A percentile compares a stretch with the other conserved stretches of the same genome.
Evolutionary conservation across 2,888 invertebrate genomes (phyloP).

Genomic region (Phymatocera aterrima): DNA sequence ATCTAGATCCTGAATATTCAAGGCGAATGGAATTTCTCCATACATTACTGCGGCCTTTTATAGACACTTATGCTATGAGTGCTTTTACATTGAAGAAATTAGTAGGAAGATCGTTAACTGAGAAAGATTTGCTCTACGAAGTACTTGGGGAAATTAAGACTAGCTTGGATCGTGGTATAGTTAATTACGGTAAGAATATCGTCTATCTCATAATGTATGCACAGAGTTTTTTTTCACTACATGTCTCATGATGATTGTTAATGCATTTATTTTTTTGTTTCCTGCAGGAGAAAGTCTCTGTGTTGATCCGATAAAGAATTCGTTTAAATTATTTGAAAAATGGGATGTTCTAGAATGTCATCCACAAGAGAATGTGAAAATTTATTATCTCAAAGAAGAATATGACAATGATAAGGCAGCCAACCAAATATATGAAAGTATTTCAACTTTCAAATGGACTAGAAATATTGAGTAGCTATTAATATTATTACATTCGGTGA

Average conservation of each 20-base stretch:
- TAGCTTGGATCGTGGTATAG: slow-evolving; percentile 78
- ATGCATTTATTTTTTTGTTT: slow-evolving; percentile 35
- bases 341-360: slow-evolving; percentile 85
- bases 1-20: slow-evolving; percentile 64
- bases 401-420: slow-evolving; percentile 65
- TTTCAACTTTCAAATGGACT: slow-evolving; percentile 68
- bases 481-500: slow-evolving; percentile 14
- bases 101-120: slow-evolving; percentile 78
- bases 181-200: slow-evolving; percentile 79
- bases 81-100: slow-evolving; percentile 78
- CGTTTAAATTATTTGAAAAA: slow-evolving; percentile 87
- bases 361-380: slow-evolving; percentile 66
- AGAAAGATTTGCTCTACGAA: slow-evolving; percentile 82
- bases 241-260: slow-evolving; percentile 29
- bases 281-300: slow-evolving; percentile 94
- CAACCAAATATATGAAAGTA: slow-evolving; percentile 63
- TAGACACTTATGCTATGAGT: slow-evolving; percentile 85
- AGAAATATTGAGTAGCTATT: slow-evolving; percentile 62
- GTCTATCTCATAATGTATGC: neutral
- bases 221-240: slow-evolving; percentile 14
- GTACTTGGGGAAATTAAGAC: slow-evolving; percentile 82
- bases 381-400: slow-evolving; percentile 67
- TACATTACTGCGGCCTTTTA: slow-evolving; percentile 81
- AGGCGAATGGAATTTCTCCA: slow-evolving; percentile 77
- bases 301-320: slow-evolving; percentile 90